Base-by-base conservation (phyloP, 2,113 vertebrate genomes). In the Chascanopsetta lugubris region DNA sequence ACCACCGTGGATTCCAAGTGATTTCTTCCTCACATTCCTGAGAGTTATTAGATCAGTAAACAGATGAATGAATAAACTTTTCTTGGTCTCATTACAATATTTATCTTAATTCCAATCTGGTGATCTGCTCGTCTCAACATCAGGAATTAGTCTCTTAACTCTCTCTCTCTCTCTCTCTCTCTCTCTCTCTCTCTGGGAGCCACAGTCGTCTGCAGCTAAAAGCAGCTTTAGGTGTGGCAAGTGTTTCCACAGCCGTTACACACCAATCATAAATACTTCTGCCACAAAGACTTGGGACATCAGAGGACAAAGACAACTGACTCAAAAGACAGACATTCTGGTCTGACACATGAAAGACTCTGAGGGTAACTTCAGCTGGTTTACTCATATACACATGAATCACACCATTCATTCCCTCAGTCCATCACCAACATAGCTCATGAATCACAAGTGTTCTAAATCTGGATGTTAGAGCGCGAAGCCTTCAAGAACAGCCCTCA, bases 361-460 rank as follows among this genome's bases (percentile, higher is more conserved):
- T n/a, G n/a, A n/a, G n/a, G n/a, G n/a, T n/a, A n/a, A n/a, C n/a
- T n/a, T n/a, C n/a, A 27, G 24, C 13, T 27, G 3, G 10, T 27
- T 15, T 7, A 49, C 25, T 27, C 25, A 5, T 34, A 34, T 34
- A 34, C 4, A 34, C 32, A 13, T n/a, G n/a, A n/a, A n/a, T n/a
- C n/a, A n/a, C n/a, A n/a, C n/a, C n/a, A n/a, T n/a, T n/a, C n/a
- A n/a, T n/a, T n/a, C n/a, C 29, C 29, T 18, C 22, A 38, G 56
- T 47, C 8, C 8, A 2, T n/a, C 11, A 17, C 2, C 62, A 25
- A 40, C 50, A 12, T 17, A 17, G 43, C 17, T 62, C 13, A 5
- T 40, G n/a, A 20, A 72, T 75, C 82, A 79, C 51, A 58, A 57
- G 62, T 59, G n/a, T 59, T 5, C 24, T n/a, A 63, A 65, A 56